Base-by-base conservation (phyloP, 1,140 invertebrate species). In the Lepidotrigona ventralis region DNA sequence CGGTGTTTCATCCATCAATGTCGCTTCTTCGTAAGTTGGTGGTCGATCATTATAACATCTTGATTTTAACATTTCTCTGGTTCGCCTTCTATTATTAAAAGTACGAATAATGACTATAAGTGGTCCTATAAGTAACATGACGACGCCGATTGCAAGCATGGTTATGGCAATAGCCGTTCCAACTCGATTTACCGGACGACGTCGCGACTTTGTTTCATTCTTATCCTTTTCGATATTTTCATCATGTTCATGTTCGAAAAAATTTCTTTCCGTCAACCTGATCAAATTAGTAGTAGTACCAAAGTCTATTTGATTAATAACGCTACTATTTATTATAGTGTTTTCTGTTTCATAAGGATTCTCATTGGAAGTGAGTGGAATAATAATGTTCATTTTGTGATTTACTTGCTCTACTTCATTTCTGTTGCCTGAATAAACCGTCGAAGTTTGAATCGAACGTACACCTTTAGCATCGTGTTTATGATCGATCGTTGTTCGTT, bases 1-100 rank as follows among this genome's bases (percentile, higher is more conserved):
- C 14, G 91, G 91, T 6, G 90, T 91, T 75, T 91, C 86, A 9
- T 86, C 89, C 85, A 89, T 90, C 21, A 90, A 74, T 14, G 89
- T 90, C 0, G 88, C 91, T 75, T 92, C 89, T 54, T 91, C 91
- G 71, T 92, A 92, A n/a, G 84, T 89, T 1, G 91, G 91, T 0
- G 91, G 91, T 29, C 84, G 74, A 70, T 92, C 91, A 17, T 88
- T 86, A 2, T 71, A 85, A 29, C 73, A 68, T 15, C 21, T 85
- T 33, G 79, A 85, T 23, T 80, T 70, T 4, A 88, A 69, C 21
- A 88, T 88, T 77, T 90, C 78, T 66, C 88, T 84, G 29, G 88
- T 87, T 63, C 88, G 90, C 8, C 90, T 82, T 29, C 88, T 84
- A 63, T 92, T 90, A 29, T 88, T 90, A 4, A 91, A 64, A 14